A percentile compares a stretch with the other conserved stretches of the same genome.
Conservation (phyloP, 2,797 vertebrate genomes). For the Caiman crocodilus region DNA sequence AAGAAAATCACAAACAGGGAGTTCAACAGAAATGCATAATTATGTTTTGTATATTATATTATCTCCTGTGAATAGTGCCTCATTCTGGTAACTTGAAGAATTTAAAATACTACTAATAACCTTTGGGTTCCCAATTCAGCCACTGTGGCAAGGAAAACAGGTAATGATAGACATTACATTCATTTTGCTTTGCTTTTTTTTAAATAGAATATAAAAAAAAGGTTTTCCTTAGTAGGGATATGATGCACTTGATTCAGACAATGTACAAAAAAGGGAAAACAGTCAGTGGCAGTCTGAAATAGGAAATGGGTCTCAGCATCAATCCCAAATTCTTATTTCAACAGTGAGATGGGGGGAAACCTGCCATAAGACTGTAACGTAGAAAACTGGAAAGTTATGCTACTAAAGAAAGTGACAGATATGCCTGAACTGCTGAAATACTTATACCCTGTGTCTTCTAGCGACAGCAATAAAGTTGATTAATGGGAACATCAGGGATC, state of each 20-base stretch:
- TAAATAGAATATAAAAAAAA: not conserved
- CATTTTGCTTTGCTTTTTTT: not conserved
- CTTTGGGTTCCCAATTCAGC: not conserved
- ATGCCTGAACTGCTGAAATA: conserved; percentile 1
- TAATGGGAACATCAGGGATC: not conserved
- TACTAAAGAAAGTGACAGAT: not conserved
- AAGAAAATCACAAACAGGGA: not conserved
- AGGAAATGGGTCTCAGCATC: not conserved
- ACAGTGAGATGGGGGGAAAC: not conserved
- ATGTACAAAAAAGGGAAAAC: not conserved
- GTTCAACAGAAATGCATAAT: not conserved
- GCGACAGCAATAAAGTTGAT: not conserved
- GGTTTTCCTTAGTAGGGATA: not conserved
- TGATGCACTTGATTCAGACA: not conserved
- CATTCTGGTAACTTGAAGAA: not conserved
- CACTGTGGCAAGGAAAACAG: not conserved
- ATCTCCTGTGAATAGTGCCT: not conserved
- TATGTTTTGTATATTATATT: too few species aligned
- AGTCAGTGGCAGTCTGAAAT: not conserved
- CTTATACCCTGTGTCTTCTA: not conserved
- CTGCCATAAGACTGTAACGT: not conserved
- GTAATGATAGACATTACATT: not conserved
- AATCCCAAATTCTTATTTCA: not conserved
- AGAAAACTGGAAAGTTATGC: not conserved
- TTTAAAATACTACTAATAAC: not conserved